Conservation (phyloP, 2,113 vertebrate species). For the Macaca fascicularis region T2T-MFA8v1.1 NC_088384.1:1623501-1624000, state of each 20-base stretch:
- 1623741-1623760: neutral
- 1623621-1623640: neutral
- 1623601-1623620: conserved; percentile 93
- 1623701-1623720: rapidly evolving
- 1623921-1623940: too few species aligned
- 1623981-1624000: too few species aligned
- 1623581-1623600: conserved; percentile 82
- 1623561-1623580: conserved; percentile 87
- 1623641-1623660: rapidly evolving
- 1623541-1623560: conserved; percentile 91
- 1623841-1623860: neutral
- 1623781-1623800: rapidly evolving
- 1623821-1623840: rapidly evolving
- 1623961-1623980: too few species aligned
- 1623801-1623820: rapidly evolving
- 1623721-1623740: rapidly evolving
- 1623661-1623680: rapidly evolving
- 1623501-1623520: conserved; percentile 86
- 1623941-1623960: rapidly evolving
- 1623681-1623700: rapidly evolving
- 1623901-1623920: too few species aligned
- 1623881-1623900: too few species aligned
- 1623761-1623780: rapidly evolving
- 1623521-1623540: conserved; percentile 88
- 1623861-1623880: rapidly evolving